Base-by-base conservation (phyloP, 2,888 invertebrate species). In the Meiosimyza decipiens region DNA sequence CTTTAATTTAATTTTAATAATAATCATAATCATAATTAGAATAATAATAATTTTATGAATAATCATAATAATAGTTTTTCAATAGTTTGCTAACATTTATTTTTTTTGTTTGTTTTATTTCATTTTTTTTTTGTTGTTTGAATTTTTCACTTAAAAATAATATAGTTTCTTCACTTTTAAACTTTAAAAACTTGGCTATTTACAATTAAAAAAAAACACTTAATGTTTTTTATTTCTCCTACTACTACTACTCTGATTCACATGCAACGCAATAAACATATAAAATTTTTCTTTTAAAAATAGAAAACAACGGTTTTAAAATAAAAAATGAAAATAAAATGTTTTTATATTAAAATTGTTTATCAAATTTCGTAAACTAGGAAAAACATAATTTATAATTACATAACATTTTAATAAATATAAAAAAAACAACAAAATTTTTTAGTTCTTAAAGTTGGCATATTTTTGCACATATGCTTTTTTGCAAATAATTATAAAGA, bases 241-340 rank as follows among this genome's bases (percentile, higher is more conserved):
- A 47, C 59, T 11, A 18, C 40, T 16, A 33, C 13, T 62, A 62
- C 62, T 65, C 51, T 65, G 5, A n/a, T 54, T 59, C 13, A n/a
- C 22, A 59, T 59, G 68, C 68, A 59, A 28, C 54, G 16, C 47
- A 59, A 68, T 81, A 75, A 76, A 82, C 77, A 77, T 77, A 79
- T 78, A 68, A 22, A 55, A 65, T 71, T 59, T 68, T 73, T 69
- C 40, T 71, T 73, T 80, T 80, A 82, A 82, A 82, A 81, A 78
- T 82, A 81, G 79, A 82, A 82, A 83, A 83, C 83, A 83, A 81
- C 80, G 79, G 76, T 74, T 73, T 77, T 77, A 77, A 77, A 73
- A 33, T n/a, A n/a, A 52, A 40, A 22, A 54, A 69, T 7, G 15
- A 11, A 50, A 62, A 13, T 51, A 49, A 62, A 16, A 18, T 54